These are phyloP conservation scores for Ashinkailepas kermadecensis DNA, from an alignment of 2,888 invertebrate species.

Conservation along the genomic window DNA sequence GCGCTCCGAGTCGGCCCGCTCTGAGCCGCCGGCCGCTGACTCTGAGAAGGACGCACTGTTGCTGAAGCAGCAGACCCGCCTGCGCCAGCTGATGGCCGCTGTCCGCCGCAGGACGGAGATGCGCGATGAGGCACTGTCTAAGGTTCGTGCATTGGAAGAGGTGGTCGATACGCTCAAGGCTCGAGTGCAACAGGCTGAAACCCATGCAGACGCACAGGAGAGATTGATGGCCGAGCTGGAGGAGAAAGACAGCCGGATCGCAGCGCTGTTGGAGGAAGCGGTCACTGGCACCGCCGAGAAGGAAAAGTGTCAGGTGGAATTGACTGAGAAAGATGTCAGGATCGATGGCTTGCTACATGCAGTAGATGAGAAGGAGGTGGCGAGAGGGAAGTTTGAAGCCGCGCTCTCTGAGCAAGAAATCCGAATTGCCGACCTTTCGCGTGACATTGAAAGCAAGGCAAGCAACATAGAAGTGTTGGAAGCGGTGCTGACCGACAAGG, in stretches of 20 bases:
- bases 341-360: not conserved
- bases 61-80: slow-evolving; percentile 12
- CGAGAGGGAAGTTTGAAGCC: not conserved
- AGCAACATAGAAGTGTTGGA: not conserved
- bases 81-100: slow-evolving; percentile 2
- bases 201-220: not conserved
- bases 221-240: not conserved
- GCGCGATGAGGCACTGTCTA: slow-evolving; percentile 14
- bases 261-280: too few relatives aligned
- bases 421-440: not conserved
- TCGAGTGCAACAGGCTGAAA: not conserved
- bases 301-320: not conserved
- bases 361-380: not conserved
- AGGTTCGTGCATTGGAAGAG: not conserved
- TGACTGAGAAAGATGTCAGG: not conserved
- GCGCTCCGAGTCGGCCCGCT: slow-evolving; percentile 9
- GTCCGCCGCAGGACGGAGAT: not conserved
- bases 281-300: not conserved
- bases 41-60: slow-evolving; percentile 1
- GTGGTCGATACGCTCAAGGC: not conserved
- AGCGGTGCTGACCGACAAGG: not conserved
- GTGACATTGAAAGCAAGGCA: too few relatives aligned
- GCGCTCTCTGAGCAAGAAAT: not conserved
- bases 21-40: slow-evolving; percentile 10
- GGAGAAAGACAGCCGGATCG: not conserved